A percentile compares a stretch with the other conserved stretches of the same genome.
These are phyloP conservation scores for Neosilurus hyrtlii DNA, from an alignment of 2,797 vertebrate genomes.

Conservation along the genomic window DNA sequence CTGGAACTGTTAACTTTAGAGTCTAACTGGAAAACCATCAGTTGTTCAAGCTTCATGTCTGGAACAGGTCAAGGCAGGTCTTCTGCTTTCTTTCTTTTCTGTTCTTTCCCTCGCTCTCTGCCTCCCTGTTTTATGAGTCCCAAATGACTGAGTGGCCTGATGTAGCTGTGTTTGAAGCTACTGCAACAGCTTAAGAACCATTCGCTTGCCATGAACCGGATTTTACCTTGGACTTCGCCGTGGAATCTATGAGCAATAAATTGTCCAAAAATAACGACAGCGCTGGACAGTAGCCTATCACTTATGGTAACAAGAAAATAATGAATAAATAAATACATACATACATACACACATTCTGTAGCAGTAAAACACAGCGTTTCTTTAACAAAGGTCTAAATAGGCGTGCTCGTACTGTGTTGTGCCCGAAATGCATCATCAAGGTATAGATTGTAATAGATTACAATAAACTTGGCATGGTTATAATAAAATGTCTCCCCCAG, in stretches of 20 bases:
- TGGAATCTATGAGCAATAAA: neutral
- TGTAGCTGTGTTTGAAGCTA: slow-evolving; percentile 48
- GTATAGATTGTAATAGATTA: too few species aligned
- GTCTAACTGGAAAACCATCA: slow-evolving; percentile 72
- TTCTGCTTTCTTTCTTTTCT: slow-evolving; percentile 36
- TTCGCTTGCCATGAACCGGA: slow-evolving; percentile 5
- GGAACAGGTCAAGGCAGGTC: slow-evolving; percentile 79
- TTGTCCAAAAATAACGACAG: neutral
- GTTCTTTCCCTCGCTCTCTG: slow-evolving; percentile 48
- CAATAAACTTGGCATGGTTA: too few species aligned
- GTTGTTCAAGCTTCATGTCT: slow-evolving; percentile 64
- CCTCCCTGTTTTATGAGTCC: slow-evolving; percentile 66
- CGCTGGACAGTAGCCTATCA: neutral
- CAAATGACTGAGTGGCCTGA: slow-evolving; percentile 72
- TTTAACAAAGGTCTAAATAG: neutral
- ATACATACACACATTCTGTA: neutral
- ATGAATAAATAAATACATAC: neutral
- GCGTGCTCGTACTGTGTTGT: neutral
- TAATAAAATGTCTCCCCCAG: too few species aligned
- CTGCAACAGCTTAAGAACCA: slow-evolving; percentile 40
- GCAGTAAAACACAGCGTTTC: neutral
- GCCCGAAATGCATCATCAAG: neutral
- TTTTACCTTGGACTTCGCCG: neutral
- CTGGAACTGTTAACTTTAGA: slow-evolving; percentile 35
- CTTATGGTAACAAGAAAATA: too few species aligned